Base-by-base conservation (phyloP, 2,888 invertebrate genomes). In the Syritta pipiens region DNA sequence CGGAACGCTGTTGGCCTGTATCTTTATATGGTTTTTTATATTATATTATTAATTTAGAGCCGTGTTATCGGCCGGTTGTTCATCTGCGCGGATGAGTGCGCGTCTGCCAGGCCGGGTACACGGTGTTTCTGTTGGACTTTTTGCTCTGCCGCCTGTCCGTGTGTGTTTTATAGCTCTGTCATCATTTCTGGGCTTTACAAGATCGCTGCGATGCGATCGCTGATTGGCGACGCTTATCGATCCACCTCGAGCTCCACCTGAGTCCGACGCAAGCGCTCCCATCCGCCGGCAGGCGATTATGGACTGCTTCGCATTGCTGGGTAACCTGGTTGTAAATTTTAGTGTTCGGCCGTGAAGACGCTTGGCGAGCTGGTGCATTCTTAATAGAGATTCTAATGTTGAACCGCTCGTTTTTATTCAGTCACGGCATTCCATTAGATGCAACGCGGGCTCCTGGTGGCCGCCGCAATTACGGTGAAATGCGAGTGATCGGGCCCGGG, bases 21-120 rank as follows among this genome's bases (percentile, higher is more conserved):
- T 55, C 74, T 79, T 40, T 74, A 79, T 79, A 79, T 74, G 74
- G 79, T 6, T 26, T 79, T 49, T 79, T 68, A 74, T 79, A 55
- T 74, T 30, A 74, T 79, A 79, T 79, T 79, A 79, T 74, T 79
- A 79, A 79, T 79, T 79, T 79, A 79, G 40, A 74, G 74, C 57
- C 74, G 62, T 79, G 74, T 79, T 55, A 67, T 79, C 67, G 62
- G 49, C 55, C 42, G 67, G 28, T 44, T 67, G 67, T 74, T 62
- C 48, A 55, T 67, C 55, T 79, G 35, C 30, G 44, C 32, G 35
- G 19, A 59, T 60, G 57, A 49, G 57, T 60, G 19, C 40, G 9
- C 59, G 46, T 59, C 57, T 46, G 53, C 37, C 51, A 40, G 22
- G 44, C 30, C 24, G 9, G 9, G n/a, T 14, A 42, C 19, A 5